phyloP scores from a whole-genome alignment of 2,797 vertebrate species.

The Myotis vivesi region DNA sequence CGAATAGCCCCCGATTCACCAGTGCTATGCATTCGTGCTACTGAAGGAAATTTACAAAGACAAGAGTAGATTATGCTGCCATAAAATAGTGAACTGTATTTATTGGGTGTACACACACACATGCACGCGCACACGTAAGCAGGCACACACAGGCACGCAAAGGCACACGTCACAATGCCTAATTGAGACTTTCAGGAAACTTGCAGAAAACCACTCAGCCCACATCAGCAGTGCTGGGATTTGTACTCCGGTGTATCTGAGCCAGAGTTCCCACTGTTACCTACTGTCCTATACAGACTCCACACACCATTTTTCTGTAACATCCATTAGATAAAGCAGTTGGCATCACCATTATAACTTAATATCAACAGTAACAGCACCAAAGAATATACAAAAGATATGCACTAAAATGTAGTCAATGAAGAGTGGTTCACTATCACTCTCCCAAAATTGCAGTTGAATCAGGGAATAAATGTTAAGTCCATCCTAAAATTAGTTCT shows the following conservation, averaged over 20 bases:
- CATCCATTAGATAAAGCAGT: neutral
- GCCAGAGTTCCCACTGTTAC: neutral
- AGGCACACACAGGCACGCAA: too few relatives aligned
- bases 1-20: neutral
- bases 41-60: neutral
- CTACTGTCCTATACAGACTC: neutral
- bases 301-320: neutral
- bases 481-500: neutral
- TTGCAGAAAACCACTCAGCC: neutral
- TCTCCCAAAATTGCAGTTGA: neutral
- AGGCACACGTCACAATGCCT: neutral
- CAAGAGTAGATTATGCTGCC: neutral
- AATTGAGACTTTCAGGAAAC: neutral
- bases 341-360: neutral
- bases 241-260: neutral
- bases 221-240: neutral
- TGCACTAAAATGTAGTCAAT: neutral
- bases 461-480: neutral
- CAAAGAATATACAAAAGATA: neutral
- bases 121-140: neutral
- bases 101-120: neutral
- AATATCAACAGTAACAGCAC: neutral
- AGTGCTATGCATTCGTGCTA: neutral
- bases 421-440: neutral
- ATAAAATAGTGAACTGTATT: slow-evolving; percentile 1